These are phyloP conservation scores for Agelaius phoeniceus DNA, from an alignment of 2,113 vertebrate species.

Conservation along the genomic window DNA sequence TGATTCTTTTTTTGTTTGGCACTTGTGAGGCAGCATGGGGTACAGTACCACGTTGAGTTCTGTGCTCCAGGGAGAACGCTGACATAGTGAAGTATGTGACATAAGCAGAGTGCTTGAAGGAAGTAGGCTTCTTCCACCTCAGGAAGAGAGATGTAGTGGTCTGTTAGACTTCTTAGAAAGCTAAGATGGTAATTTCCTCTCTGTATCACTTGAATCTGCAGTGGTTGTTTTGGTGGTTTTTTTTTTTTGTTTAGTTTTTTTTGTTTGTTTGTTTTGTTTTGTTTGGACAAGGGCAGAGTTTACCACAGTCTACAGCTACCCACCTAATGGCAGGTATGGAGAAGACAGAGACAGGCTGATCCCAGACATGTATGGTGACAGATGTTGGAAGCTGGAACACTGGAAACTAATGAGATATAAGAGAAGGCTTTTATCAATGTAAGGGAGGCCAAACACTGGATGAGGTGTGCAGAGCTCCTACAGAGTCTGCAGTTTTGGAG, in stretches of 20 bases:
- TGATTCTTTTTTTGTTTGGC: not conserved
- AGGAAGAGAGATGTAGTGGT: not conserved
- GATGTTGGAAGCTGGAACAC: not conserved
- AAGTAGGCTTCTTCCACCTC: not conserved
- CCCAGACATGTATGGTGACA: not conserved
- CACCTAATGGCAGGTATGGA: not conserved
- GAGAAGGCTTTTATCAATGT: not conserved
- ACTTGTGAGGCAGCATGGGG: too few species aligned
- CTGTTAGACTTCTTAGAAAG: not conserved
- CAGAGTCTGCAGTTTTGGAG: not conserved
- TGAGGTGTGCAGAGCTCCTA: not conserved
- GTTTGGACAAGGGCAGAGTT: not conserved
- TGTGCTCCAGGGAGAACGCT: not conserved
- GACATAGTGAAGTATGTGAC: not conserved
- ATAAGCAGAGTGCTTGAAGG: not conserved
- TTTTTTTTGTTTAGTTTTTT: too few species aligned
- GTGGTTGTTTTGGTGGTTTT: too few species aligned
- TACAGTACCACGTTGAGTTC: too few species aligned
- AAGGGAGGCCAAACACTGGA: not conserved
- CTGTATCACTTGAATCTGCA: not conserved
- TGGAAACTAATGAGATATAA: not conserved
- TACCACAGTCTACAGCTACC: fast-evolving
- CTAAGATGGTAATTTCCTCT: not conserved
- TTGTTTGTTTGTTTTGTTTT: too few species aligned
- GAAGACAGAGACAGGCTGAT: not conserved